A percentile compares a stretch with the other conserved stretches of the same genome.
Evolutionary conservation across 2,797 vertebrate species (phyloP).

Genomic region (Xenopus petersii): DNA sequence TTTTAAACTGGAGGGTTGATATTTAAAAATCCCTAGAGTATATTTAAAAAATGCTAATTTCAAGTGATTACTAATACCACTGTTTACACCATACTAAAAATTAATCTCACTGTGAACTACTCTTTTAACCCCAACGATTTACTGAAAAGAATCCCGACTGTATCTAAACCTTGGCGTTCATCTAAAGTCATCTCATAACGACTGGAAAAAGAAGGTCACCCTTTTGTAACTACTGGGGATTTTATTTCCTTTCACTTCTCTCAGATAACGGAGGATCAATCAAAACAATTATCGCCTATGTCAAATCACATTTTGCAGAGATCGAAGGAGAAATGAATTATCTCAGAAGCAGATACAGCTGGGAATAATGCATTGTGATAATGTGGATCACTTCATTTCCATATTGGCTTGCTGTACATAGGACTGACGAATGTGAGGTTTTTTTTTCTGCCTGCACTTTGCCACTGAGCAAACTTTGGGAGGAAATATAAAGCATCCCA

Average conservation of each 20-base stretch:
- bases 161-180: too few species aligned
- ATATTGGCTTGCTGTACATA: not conserved
- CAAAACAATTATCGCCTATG: not conserved
- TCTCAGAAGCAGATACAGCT: conserved; percentile 1
- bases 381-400: not conserved
- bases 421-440: not conserved
- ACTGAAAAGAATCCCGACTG: too few species aligned
- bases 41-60: too few species aligned
- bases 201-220: not conserved
- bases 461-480: not conserved
- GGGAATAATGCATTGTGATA: conserved; percentile 1
- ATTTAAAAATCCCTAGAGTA: too few species aligned
- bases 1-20: too few species aligned
- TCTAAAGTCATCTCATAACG: too few species aligned
- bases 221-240: not conserved
- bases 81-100: too few species aligned
- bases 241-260: not conserved
- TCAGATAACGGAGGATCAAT: not conserved
- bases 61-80: too few species aligned
- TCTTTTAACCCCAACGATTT: too few species aligned
- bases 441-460: not conserved
- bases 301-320: conserved; percentile 1
- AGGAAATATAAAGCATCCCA: not conserved
- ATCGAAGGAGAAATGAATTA: not conserved
- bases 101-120: too few species aligned